Percentiles rank a stretch among this genome's conserved stretches.
phyloP scores from a whole-genome alignment of 2,888 invertebrate genomes.

The Sesia bembeciformis region DNA sequence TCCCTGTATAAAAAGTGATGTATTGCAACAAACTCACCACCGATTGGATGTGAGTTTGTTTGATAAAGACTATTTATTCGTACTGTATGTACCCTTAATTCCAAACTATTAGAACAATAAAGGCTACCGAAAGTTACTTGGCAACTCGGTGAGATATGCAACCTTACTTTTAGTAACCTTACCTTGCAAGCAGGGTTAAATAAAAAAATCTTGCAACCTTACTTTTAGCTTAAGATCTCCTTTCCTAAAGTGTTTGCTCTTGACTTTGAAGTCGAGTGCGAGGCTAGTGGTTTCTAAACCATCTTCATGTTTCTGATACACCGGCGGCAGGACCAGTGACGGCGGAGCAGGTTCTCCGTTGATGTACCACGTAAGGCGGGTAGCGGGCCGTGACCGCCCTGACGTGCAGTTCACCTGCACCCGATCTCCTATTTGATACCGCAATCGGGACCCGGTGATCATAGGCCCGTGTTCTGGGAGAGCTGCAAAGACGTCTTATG shows the following conservation, averaged over 20 bases:
- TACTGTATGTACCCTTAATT: too few relatives aligned
- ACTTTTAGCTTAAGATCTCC: slow-evolving; percentile 91
- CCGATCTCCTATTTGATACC: slow-evolving; percentile 87
- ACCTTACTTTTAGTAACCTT: slow-evolving; percentile 81
- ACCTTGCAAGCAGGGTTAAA: too few relatives aligned
- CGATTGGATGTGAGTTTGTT: too few relatives aligned
- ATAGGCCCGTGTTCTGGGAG: slow-evolving; percentile 87
- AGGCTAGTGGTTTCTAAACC: slow-evolving; percentile 86
- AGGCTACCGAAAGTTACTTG: too few relatives aligned
- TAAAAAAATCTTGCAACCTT: slow-evolving; percentile 12
- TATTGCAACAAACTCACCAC: too few relatives aligned
- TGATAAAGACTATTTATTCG: too few relatives aligned
- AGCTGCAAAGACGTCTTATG: slow-evolving; percentile 59
- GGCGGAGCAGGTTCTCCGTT: slow-evolving; percentile 84
- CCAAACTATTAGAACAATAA: too few relatives aligned
- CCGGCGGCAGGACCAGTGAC: slow-evolving; percentile 61
- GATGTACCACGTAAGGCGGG: slow-evolving; percentile 89
- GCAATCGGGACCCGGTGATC: slow-evolving; percentile 84
- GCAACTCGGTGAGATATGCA: too few relatives aligned
- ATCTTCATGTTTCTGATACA: slow-evolving; percentile 64
- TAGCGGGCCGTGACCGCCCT: slow-evolving; percentile 86
- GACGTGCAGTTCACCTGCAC: slow-evolving; percentile 91
- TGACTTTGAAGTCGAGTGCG: slow-evolving; percentile 86
- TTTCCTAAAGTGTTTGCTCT: slow-evolving; percentile 85
- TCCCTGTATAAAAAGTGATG: too few relatives aligned